Base-by-base conservation (phyloP, 2,797 vertebrate genomes). In the Characodon lateralis region DNA sequence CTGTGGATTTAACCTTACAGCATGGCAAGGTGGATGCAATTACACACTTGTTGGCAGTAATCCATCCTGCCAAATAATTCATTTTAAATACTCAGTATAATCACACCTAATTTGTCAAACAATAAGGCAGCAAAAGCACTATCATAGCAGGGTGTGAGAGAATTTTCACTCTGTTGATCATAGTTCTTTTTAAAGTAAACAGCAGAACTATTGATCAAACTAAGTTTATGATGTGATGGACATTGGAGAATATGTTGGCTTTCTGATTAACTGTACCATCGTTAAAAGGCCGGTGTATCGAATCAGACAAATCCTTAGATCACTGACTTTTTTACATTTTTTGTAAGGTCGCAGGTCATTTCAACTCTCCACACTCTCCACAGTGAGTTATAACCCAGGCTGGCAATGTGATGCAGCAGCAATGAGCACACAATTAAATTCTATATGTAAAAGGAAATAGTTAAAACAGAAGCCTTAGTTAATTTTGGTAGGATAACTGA, bases 171-270 rank as follows among this genome's bases (percentile, higher is more conserved):
- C 65, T 6, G 58, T 82, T 88, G 83, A 91, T 92, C 90, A 87
- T 83, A 85, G 92, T 86, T 91, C 90, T 81, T 73, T 73, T 46
- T 41, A 43, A 81, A 59, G 65, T 46, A 74, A 81, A 76, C 43
- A 82, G 74, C 59, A 89, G 85, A 90, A 89, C 86, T 90, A 88
- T 51, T 83, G 84, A 94, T 91, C 91, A 84, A 83, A 72, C 71
- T 68, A 81, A 78, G 75, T 79, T 74, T 26, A 14, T 68, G 63
- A 58, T 48, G 59, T 72, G 80, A 91, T 89, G 83, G 85, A 90
- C 75, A 78, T 28, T 68, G 65, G 61, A 39, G 65, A 68, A 71
- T n/a, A 77, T 79, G 71, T 73, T 58, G 35, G 79, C 72, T 50
- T 71, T 55, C 53, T 59, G 76, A 77, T 78, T 8, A 71, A 81